Evolutionary conservation across 2,113 vertebrate genomes (phyloP).

Genomic region (Stegostoma tigrinum): DNA sequence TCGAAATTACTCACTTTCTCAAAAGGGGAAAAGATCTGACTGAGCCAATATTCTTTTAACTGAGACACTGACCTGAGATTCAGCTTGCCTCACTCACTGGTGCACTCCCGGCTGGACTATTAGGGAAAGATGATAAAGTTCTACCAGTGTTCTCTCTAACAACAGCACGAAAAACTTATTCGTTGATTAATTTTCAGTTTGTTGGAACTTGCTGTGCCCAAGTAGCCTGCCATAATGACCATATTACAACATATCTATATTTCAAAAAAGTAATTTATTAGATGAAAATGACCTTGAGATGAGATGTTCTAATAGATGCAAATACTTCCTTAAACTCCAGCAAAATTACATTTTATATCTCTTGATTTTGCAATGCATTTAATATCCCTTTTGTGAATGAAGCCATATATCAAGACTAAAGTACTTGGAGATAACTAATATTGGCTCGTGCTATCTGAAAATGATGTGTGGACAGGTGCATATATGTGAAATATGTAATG

Average conservation of each 20-base stretch:
- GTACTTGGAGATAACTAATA: neutral
- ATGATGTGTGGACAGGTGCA: neutral
- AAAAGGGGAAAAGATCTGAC: too few species aligned
- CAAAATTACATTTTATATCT: neutral
- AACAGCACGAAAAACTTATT: neutral
- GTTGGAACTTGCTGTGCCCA: neutral
- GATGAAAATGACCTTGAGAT: neutral
- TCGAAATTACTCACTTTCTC: neutral
- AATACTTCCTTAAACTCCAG: neutral
- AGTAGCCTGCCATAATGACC: neutral
- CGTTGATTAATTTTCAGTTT: neutral
- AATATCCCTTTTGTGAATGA: neutral
- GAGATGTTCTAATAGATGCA: neutral
- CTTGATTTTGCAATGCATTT: slow-evolving; percentile 1
- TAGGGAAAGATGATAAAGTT: neutral
- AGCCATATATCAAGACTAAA: neutral
- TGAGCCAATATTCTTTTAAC: neutral
- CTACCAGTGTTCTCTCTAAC: neutral
- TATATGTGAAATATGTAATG: neutral
- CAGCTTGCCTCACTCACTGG: neutral
- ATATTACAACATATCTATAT: neutral
- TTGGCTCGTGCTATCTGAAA: neutral
- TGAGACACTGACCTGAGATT: neutral
- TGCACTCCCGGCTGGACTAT: neutral
- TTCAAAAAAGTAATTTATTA: neutral